Evolutionary conservation across 2,797 vertebrate genomes (phyloP).

Genomic region (Tangara arthus): DNA sequence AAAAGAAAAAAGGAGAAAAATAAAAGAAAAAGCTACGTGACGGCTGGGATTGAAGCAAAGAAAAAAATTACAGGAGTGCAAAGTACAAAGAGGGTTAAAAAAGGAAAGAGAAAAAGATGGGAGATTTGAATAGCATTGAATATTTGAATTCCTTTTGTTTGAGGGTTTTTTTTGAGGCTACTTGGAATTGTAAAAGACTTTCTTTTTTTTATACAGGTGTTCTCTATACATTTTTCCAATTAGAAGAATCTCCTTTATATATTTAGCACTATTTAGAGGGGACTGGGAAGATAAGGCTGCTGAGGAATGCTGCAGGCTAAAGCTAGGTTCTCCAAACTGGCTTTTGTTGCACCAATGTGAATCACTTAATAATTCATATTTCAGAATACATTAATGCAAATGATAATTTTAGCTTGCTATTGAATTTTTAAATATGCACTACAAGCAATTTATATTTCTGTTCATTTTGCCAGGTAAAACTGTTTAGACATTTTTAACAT

Average conservation of each 20-base stretch:
- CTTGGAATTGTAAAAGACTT: not conserved
- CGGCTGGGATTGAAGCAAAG: not conserved
- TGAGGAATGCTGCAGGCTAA: conserved; percentile 57
- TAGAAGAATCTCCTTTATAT: conserved; percentile 37
- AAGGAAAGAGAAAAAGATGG: not conserved
- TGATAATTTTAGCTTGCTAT: conserved; percentile 68
- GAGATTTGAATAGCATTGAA: conserved; percentile 14
- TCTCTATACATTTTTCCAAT: conserved; percentile 52
- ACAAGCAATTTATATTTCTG: conserved; percentile 67
- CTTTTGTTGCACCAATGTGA: conserved; percentile 65
- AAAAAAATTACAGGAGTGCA: not conserved
- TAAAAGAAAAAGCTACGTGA: not conserved
- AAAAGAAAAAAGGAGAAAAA: not conserved
- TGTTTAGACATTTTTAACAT: conserved; percentile 56
- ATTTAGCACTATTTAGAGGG: conserved; percentile 59
- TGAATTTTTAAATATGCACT: conserved; percentile 70
- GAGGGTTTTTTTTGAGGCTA: not conserved
- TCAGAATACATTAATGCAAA: conserved; percentile 73
- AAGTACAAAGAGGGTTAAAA: conserved; percentile 30
- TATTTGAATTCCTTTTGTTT: conserved; percentile 57
- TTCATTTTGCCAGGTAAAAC: conserved; percentile 68
- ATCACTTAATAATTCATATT: conserved; percentile 74
- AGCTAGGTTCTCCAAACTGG: conserved; percentile 53
- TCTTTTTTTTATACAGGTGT: conserved; percentile 11
- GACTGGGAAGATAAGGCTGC: conserved; percentile 43